phyloP scores from a whole-genome alignment of 2,113 vertebrate species.

The Alouatta palliata region DNA sequence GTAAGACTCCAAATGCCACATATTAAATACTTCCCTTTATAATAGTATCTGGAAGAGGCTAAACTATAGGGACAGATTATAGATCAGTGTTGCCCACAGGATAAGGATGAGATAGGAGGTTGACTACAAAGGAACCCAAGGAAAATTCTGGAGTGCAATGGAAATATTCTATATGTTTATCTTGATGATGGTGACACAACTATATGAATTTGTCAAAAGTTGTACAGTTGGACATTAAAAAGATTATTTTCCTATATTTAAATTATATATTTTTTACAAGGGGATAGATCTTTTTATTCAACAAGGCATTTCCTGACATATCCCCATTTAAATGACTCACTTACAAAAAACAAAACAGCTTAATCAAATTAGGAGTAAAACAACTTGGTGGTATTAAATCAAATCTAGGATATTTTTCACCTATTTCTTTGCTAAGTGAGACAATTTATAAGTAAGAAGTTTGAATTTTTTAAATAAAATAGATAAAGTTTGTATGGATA shows the following conservation, averaged over 20 bases:
- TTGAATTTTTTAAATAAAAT: background rate
- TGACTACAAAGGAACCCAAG: background rate
- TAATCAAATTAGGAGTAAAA: constrained; percentile 44
- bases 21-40: background rate
- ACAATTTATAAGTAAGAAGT: constrained; percentile 25
- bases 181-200: background rate
- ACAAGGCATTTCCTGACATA: background rate
- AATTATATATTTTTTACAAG: background rate
- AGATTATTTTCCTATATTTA: background rate
- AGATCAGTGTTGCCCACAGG: background rate
- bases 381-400: background rate
- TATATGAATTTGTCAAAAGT: background rate
- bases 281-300: background rate
- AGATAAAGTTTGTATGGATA: background rate
- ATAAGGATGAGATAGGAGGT: background rate
- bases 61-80: background rate
- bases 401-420: constrained; percentile 32
- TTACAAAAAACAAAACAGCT: constrained; percentile 3
- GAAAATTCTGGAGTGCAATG: background rate
- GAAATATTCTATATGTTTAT: background rate
- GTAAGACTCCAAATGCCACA: background rate
- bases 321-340: background rate
- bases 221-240: background rate
- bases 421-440: background rate
- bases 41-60: background rate